Conservation (phyloP, 2,888 invertebrate species). For the Eupeodes latifasciatus region DNA sequence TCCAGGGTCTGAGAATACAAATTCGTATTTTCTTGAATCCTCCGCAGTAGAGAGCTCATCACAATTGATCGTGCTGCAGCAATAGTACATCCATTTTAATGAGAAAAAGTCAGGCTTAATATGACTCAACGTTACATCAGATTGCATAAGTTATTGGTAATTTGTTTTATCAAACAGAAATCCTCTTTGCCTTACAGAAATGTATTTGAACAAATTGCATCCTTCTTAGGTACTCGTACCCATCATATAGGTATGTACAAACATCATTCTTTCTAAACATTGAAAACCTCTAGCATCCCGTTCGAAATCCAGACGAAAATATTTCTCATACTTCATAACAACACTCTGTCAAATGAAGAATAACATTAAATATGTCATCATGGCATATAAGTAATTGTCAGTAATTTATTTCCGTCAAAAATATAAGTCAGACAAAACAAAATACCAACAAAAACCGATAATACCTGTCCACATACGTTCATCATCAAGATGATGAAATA, state of each 20-base stretch:
- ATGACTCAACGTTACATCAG: no score
- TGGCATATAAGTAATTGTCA: conserved; percentile 72
- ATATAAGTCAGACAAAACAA: conserved; percentile 49
- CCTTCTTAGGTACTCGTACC: conserved; percentile 13
- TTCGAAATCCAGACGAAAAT: neutral
- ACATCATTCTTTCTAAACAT: neutral
- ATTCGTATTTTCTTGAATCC: no score
- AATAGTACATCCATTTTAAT: no score
- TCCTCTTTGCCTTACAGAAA: neutral
- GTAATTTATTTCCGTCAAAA: conserved; percentile 75
- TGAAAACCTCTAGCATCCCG: conserved; percentile 24
- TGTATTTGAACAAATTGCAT: conserved; percentile 30
- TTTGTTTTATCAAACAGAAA: neutral
- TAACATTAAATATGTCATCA: conserved; percentile 76
- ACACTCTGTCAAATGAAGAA: conserved; percentile 68
- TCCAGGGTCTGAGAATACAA: no score
- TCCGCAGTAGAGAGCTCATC: no score
- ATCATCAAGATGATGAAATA: conserved; percentile 71
- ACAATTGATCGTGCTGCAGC: no score
- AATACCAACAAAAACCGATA: conserved; percentile 49
- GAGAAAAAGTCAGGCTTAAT: no score
- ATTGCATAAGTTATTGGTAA: neutral
- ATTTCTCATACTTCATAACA: conserved; percentile 54
- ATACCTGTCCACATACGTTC: conserved; percentile 38
- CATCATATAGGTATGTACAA: neutral